phyloP scores from a whole-genome alignment of 2,888 invertebrate genomes.

The Aporophyla lueneburgensis region DNA sequence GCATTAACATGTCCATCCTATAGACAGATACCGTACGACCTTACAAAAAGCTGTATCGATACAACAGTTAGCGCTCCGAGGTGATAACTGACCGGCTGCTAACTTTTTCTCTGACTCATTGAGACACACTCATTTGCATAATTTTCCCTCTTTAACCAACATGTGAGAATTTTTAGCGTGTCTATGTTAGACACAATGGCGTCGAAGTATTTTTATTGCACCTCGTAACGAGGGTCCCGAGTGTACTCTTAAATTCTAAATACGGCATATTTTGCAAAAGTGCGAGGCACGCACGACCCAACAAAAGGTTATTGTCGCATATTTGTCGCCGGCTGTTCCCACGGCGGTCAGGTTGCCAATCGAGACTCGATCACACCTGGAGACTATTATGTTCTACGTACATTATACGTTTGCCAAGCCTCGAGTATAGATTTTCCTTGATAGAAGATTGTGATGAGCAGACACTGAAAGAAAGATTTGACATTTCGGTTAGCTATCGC shows the following conservation, averaged over 20 bases:
- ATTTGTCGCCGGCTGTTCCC: constrained; percentile 82
- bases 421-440: constrained; percentile 23
- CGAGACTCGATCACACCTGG: constrained; percentile 65
- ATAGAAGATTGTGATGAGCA: constrained; percentile 30
- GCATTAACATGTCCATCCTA: constrained; percentile 62
- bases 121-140: constrained; percentile 75
- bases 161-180: constrained; percentile 70
- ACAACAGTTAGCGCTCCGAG: constrained; percentile 77
- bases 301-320: constrained; percentile 86
- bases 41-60: constrained; percentile 67
- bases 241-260: constrained; percentile 49
- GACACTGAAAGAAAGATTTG: constrained; percentile 56
- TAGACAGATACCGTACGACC: constrained; percentile 62
- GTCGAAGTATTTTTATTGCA: constrained; percentile 66
- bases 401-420: constrained; percentile 46
- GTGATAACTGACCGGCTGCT: constrained; percentile 78
- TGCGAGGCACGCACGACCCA: constrained; percentile 70
- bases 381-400: constrained; percentile 66
- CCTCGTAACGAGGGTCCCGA: constrained; percentile 44
- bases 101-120: constrained; percentile 80
- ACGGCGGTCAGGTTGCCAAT: constrained; percentile 75
- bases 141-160: constrained; percentile 67
- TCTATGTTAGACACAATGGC: constrained; percentile 74
- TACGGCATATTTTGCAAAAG: constrained; percentile 65
- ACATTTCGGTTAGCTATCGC: constrained; percentile 59